phyloP scores from a whole-genome alignment of 2,797 vertebrate genomes.

The Varecia variegata region DNA sequence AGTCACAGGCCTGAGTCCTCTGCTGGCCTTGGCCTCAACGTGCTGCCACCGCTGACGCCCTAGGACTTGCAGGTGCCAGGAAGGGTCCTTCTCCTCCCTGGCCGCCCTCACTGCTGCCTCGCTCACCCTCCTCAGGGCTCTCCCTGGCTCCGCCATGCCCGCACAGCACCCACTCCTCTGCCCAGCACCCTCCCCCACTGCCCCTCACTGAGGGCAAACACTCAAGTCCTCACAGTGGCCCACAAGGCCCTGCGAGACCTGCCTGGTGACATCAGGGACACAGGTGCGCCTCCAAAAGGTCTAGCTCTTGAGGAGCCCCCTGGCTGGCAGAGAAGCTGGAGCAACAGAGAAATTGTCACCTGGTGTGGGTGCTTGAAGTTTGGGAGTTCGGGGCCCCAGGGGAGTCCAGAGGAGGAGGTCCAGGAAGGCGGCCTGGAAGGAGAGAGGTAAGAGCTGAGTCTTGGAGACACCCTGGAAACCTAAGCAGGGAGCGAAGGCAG shows the following conservation, averaged over 20 bases:
- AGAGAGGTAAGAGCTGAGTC: neutral
- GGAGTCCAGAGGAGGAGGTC: neutral
- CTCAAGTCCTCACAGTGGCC: neutral
- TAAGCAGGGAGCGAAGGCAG: neutral
- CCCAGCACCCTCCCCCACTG: neutral
- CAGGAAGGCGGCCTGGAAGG: neutral
- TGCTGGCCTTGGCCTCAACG: neutral
- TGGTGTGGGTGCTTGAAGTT: neutral
- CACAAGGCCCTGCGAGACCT: neutral
- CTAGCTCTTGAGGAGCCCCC: neutral
- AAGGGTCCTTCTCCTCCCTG: neutral
- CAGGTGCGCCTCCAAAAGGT: neutral
- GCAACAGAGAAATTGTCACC: neutral
- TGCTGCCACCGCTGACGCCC: neutral
- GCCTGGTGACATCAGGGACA: neutral
- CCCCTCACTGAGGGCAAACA: neutral
- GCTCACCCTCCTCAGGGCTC: neutral
- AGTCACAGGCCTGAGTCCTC: neutral
- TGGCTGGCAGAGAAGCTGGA: neutral
- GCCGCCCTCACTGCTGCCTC: neutral
- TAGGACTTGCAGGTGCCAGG: neutral
- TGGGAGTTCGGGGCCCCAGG: fast-evolving
- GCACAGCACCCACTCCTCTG: neutral
- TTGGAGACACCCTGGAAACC: neutral
- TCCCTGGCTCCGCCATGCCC: too few species aligned